phyloP scores from a whole-genome alignment of 2,797 vertebrate genomes.

The Manis crassicaudata region DNA sequence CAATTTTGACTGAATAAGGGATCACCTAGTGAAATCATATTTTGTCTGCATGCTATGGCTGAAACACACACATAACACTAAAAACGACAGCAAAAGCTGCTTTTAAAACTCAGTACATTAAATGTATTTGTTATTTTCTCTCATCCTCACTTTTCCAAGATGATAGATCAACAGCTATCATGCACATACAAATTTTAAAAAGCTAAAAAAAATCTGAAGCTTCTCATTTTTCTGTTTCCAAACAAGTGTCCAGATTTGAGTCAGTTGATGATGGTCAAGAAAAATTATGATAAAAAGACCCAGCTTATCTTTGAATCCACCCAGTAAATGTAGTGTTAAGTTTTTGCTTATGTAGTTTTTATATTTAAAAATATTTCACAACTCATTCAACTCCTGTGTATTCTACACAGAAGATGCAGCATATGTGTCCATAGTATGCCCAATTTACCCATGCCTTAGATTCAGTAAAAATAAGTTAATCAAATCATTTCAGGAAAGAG shows the following conservation, averaged over 20 bases:
- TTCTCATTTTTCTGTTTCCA: background rate
- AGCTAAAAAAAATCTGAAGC: background rate
- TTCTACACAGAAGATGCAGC: background rate
- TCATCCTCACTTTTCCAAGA: background rate
- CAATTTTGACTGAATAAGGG: conserved; percentile 6
- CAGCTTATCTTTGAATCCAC: background rate
- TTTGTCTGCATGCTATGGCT: background rate
- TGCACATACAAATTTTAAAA: background rate
- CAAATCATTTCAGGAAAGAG: background rate
- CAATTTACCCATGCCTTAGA: background rate
- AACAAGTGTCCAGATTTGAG: background rate
- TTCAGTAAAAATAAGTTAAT: background rate
- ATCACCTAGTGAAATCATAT: conserved; percentile 43
- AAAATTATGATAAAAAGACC: background rate
- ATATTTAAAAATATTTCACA: background rate
- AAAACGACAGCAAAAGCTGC: background rate
- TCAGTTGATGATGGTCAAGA: background rate
- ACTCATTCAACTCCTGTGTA: background rate
- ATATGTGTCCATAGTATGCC: background rate
- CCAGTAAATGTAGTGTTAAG: background rate
- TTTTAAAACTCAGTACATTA: background rate
- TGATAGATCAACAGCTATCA: background rate
- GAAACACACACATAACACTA: background rate
- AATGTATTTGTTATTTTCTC: background rate
- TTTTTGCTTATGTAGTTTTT: conserved; percentile 1